Base-by-base conservation (phyloP, 2,113 vertebrate species). In the Psammodynastes pulverulentus region DNA sequence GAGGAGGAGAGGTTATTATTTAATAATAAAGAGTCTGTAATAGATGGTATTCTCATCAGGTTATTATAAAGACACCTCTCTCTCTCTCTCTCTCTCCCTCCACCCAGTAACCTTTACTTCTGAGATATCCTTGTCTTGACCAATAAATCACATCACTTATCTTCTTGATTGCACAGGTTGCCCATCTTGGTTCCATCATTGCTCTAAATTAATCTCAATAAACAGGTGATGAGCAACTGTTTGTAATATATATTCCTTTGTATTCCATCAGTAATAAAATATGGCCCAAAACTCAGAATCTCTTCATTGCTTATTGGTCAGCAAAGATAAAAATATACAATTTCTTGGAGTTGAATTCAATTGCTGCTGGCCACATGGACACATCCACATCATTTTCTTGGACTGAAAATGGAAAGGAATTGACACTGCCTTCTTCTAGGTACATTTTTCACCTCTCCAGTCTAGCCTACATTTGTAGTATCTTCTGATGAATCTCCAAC, bases 241-340 rank as follows among this genome's bases (percentile, higher is more conserved):
- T 84, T 49, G n/a, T 79, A 34, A 84, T 85, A 8, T 10, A 23
- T 8, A n/a, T 85, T 19, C 15, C 34, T 13, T 13, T 17, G 86
- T 49, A 13, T 9, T 90, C 34, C 72, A 72, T 53, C 90, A 58
- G 45, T 58, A 88, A 39, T 56, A 79, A 95, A 96, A 91, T 86
- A 91, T 79, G n/a, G 79, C 8, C 24, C 21, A 43, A 51, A 13
- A 43, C 48, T 9, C 9, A 23, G 29, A 48, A 29, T 54, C 58
- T 24, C 88, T n/a, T 79, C 29, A 91, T 54, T 88, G 84, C 62
- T 45, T 79, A 1, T 56, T 34, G 53, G 26, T n/a, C 86, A 46
- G 43, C 15, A 79, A 79, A 79, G 34, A 79, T 79, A 79, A 79
- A 79, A 79, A 79, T 39, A 39, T 79, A 43, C 7, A 79, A 17